phyloP scores from a whole-genome alignment of 2,113 vertebrate species.

The Alaudala cheleensis region DNA sequence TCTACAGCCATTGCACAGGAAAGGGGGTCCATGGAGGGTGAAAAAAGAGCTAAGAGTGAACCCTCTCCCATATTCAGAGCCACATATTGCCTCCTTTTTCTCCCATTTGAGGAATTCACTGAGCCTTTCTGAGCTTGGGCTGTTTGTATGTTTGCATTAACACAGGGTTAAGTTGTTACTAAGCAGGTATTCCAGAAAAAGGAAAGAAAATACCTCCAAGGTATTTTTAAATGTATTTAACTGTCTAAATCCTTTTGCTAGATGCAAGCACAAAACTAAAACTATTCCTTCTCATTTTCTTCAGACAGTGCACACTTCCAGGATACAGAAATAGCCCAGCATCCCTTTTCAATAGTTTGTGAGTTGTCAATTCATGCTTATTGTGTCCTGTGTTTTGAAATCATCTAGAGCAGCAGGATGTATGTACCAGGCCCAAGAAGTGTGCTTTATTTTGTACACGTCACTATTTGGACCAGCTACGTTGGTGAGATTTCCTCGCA shows the following conservation, averaged over 20 bases:
- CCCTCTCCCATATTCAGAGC: background rate
- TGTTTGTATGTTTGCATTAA: background rate
- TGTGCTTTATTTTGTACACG: background rate
- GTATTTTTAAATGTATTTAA: background rate
- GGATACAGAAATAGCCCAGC: background rate
- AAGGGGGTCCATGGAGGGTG: background rate
- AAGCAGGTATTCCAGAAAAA: background rate
- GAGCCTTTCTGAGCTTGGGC: background rate
- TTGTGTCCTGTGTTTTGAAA: constrained; percentile 11
- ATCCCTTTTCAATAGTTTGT: background rate
- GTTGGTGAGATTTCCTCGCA: background rate
- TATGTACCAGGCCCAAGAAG: background rate
- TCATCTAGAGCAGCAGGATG: constrained; percentile 22
- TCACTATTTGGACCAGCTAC: constrained; percentile 6
- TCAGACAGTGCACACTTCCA: background rate
- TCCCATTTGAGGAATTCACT: background rate
- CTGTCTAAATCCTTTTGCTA: background rate
- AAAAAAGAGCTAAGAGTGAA: background rate
- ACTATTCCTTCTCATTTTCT: background rate
- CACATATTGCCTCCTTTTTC: background rate
- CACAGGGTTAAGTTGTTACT: background rate
- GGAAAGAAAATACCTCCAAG: background rate
- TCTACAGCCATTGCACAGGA: background rate
- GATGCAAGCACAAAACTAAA: background rate
- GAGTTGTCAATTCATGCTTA: constrained; percentile 14